Conservation (phyloP, 2,888 invertebrate genomes). For the Augochlorella aurata region DNA sequence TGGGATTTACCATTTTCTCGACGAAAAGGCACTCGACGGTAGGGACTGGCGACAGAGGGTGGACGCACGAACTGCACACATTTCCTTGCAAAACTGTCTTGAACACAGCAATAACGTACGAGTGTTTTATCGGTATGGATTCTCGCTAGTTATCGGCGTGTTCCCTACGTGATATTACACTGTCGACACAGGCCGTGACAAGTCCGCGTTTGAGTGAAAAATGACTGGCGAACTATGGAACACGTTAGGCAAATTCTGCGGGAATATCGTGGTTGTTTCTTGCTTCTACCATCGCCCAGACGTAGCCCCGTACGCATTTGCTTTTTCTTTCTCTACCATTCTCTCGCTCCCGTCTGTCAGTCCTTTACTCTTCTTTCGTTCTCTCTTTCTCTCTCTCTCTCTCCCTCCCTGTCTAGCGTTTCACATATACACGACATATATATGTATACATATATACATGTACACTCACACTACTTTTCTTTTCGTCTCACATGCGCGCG, state of each 20-base stretch:
- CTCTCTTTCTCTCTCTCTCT: slow-evolving; percentile 48
- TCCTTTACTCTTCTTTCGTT: slow-evolving; percentile 37
- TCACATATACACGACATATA: slow-evolving; percentile 30
- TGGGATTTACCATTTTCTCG: slow-evolving; percentile 57
- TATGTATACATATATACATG: slow-evolving; percentile 2
- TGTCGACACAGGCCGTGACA: slow-evolving; percentile 45
- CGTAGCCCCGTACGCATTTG: slow-evolving; percentile 31
- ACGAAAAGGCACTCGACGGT: slow-evolving; percentile 15
- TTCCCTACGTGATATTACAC: slow-evolving; percentile 27
- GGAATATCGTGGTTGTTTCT: slow-evolving; percentile 51
- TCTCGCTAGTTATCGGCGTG: slow-evolving; percentile 36
- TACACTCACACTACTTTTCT: slow-evolving; percentile 18
- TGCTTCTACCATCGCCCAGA: slow-evolving; percentile 20
- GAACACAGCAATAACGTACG: background rate
- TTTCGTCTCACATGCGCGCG: slow-evolving; percentile 14
- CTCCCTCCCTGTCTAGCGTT: background rate
- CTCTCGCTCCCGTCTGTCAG: slow-evolving; percentile 26
- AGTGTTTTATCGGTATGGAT: slow-evolving; percentile 12
- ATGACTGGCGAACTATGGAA: slow-evolving; percentile 32
- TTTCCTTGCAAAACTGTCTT: slow-evolving; percentile 35
- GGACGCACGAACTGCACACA: slow-evolving; percentile 23
- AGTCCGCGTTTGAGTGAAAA: slow-evolving; percentile 41
- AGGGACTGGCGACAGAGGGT: background rate
- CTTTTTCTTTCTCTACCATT: slow-evolving; percentile 41
- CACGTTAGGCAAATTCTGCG: slow-evolving; percentile 60